These are phyloP conservation scores for Phyllotis vaccarum DNA, from an alignment of 2,797 vertebrate genomes.

Conservation along the genomic window DNA sequence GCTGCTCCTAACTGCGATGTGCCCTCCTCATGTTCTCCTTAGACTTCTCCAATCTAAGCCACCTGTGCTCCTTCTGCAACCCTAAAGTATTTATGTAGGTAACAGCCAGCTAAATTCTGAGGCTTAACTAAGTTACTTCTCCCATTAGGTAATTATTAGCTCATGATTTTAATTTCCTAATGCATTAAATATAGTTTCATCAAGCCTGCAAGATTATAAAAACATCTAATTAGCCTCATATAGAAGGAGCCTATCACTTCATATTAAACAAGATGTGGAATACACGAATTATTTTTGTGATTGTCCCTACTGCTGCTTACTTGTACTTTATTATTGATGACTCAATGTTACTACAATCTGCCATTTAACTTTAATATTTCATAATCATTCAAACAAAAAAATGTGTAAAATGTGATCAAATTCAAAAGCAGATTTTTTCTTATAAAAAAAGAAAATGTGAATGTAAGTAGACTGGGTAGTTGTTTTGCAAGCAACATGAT, in stretches of 20 bases:
- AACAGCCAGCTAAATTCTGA: conserved; percentile 25
- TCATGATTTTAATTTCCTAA: conserved; percentile 32
- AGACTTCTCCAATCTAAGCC: not conserved
- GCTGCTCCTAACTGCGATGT: not conserved
- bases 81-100: conserved; percentile 19
- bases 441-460: not conserved
- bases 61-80: not conserved
- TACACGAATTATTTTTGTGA: not conserved
- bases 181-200: conserved; percentile 24
- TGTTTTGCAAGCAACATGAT: not conserved
- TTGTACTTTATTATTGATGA: conserved; percentile 21
- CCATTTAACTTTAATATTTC: conserved; percentile 40
- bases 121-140: not conserved
- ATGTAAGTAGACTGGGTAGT: not conserved
- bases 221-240: conserved; percentile 33
- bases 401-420: not conserved
- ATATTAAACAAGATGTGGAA: conserved; percentile 33
- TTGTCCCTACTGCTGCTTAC: not conserved
- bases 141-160: not conserved
- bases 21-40: not conserved
- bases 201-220: not conserved
- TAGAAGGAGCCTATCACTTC: conserved; percentile 29
- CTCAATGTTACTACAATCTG: conserved; percentile 44
- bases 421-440: not conserved
- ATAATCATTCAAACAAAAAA: conserved; percentile 39